Conservation (phyloP, 2,888 invertebrate genomes). For the Ischnura elegans region DNA sequence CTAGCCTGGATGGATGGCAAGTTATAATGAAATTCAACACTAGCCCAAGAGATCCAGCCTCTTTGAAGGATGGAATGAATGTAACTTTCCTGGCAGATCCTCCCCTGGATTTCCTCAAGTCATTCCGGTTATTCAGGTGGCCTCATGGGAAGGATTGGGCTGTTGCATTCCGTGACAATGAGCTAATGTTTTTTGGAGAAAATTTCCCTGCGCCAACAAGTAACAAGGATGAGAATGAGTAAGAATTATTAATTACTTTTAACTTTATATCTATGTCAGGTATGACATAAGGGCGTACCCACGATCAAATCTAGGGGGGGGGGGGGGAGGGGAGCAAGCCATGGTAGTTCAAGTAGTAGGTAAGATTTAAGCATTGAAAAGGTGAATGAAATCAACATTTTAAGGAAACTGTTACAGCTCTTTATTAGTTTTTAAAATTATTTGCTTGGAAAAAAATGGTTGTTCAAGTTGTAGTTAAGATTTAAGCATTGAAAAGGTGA, state of each 20-base stretch:
- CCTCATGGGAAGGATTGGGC: conserved; percentile 34
- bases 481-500: too few species aligned
- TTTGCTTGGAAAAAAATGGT: too few species aligned
- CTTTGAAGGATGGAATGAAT: conserved; percentile 41
- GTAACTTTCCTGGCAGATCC: conserved; percentile 37
- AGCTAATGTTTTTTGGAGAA: conserved; percentile 23
- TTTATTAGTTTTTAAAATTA: too few species aligned
- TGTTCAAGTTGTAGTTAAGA: too few species aligned
- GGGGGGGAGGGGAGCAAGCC: too few species aligned
- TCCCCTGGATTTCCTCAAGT: background rate
- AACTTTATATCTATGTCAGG: background rate
- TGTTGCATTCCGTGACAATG: conserved; percentile 35
- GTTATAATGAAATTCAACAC: conserved; percentile 40
- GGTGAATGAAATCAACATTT: too few species aligned
- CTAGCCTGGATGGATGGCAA: conserved; percentile 39
- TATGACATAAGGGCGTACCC: background rate
- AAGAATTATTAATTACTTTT: background rate
- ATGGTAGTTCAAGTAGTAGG: too few species aligned
- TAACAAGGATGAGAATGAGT: background rate
- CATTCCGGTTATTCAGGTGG: conserved; percentile 36
- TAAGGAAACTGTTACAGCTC: too few species aligned
- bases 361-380: too few species aligned
- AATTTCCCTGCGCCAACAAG: background rate
- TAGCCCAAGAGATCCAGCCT: conserved; percentile 38
- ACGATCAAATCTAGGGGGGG: too few species aligned